These are phyloP conservation scores for Glaucidium brasilianum DNA, from an alignment of 2,113 vertebrate species.

Conservation along the genomic window DNA sequence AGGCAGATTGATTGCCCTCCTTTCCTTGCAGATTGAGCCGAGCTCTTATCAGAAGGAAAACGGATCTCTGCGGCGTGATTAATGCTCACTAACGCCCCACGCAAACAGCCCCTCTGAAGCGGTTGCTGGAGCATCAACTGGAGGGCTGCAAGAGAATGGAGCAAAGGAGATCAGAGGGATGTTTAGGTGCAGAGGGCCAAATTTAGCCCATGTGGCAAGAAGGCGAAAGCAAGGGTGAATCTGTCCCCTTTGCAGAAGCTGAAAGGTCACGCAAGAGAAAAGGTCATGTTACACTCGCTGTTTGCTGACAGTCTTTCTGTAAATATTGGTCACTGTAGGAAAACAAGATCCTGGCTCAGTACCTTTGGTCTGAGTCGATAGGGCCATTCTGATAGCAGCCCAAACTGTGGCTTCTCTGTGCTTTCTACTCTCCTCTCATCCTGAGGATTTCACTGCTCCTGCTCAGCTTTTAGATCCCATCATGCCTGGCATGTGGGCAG, in stretches of 20 bases:
- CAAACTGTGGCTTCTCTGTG: background rate
- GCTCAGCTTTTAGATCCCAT: background rate
- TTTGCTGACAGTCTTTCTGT: background rate
- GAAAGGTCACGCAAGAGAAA: background rate
- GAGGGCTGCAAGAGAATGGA: background rate
- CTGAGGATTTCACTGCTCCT: background rate
- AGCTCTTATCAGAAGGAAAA: background rate
- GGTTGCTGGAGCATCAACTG: background rate
- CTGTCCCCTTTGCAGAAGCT: background rate
- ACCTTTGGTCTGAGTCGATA: background rate
- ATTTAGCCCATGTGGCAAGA: background rate
- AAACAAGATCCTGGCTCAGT: background rate
- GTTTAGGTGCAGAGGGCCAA: background rate
- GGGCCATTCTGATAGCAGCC: background rate
- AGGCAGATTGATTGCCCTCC: slow-evolving; percentile 9
- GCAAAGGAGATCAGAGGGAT: background rate
- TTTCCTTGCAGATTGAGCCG: background rate
- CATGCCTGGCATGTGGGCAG: background rate
- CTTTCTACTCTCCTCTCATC: background rate
- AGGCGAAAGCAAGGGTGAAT: background rate
- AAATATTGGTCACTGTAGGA: background rate
- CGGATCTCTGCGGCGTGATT: background rate
- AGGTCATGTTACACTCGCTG: background rate
- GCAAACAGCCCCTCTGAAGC: background rate
- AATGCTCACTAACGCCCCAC: background rate